Evolutionary conservation across 2,113 vertebrate species (phyloP).

Genomic region (cattle (Bos taurus)): DNA sequence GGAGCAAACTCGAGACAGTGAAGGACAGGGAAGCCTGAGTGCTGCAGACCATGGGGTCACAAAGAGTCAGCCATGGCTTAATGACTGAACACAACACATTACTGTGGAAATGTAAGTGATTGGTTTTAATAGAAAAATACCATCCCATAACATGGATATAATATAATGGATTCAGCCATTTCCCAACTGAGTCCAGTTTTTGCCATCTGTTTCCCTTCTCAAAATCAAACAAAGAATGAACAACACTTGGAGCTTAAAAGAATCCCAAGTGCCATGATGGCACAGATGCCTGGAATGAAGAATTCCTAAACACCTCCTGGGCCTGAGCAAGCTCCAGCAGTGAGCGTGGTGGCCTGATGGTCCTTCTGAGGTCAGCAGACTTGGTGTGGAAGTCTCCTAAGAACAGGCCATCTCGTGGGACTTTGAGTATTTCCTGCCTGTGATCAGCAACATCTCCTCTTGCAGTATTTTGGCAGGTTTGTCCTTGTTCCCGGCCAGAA

Average conservation of each 20-base stretch:
- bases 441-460: slow-evolving; percentile 72
- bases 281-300: background rate
- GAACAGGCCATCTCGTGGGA: slow-evolving; percentile 58
- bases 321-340: background rate
- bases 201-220: slow-evolving; percentile 62
- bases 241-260: slow-evolving; percentile 42
- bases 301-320: background rate
- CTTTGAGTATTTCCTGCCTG: slow-evolving; percentile 62
- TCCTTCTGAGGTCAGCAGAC: slow-evolving; percentile 43
- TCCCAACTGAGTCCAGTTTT: slow-evolving; percentile 25
- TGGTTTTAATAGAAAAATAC: slow-evolving; percentile 15
- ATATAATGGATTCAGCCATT: background rate
- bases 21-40: background rate
- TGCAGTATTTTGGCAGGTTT: slow-evolving; percentile 70
- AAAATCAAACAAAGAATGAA: slow-evolving; percentile 59
- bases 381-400: slow-evolving; percentile 58
- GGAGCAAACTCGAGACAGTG: background rate
- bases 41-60: background rate
- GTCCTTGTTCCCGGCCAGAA: slow-evolving; percentile 72
- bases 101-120: background rate
- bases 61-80: background rate
- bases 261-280: slow-evolving; percentile 13
- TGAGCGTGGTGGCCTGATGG: background rate
- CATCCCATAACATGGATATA: background rate
- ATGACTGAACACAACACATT: background rate